phyloP scores from a whole-genome alignment of 2,797 vertebrate species.

The Acrocephalus scirpaceus region DNA sequence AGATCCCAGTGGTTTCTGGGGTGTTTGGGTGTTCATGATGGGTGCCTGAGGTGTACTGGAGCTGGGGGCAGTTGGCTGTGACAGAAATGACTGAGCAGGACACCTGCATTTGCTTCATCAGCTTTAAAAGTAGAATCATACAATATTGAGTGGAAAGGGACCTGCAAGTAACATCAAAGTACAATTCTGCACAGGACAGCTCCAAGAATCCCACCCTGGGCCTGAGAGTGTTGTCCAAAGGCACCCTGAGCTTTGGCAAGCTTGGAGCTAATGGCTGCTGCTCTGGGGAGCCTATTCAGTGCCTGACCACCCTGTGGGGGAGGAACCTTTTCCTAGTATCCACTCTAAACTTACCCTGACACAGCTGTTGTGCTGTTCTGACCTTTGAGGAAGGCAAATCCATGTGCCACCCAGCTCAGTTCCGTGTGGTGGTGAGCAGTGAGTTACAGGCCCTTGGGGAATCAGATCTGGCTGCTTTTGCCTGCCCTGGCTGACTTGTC shows the following conservation, averaged over 20 bases:
- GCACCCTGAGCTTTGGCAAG: neutral
- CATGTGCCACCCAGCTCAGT: neutral
- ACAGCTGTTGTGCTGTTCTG: neutral
- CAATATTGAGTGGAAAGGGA: neutral
- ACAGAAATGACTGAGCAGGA: neutral
- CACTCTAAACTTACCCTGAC: neutral
- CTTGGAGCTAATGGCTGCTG: neutral
- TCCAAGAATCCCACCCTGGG: neutral
- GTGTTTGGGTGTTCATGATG: neutral
- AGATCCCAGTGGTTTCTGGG: neutral
- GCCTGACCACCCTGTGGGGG: neutral
- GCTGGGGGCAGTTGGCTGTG: neutral
- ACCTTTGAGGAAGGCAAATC: neutral
- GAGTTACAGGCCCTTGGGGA: accelerated
- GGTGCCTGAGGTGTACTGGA: neutral
- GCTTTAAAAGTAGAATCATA: neutral
- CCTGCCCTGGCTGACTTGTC: neutral
- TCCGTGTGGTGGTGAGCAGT: neutral
- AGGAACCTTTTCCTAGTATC: neutral
- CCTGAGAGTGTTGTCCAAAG: neutral
- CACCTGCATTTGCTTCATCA: neutral
- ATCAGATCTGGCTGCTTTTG: neutral
- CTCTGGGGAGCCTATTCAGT: neutral
- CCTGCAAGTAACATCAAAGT: neutral
- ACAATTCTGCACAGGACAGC: neutral